Conservation (phyloP, 2,888 invertebrate species). For the Platypus cylindrus region DNA sequence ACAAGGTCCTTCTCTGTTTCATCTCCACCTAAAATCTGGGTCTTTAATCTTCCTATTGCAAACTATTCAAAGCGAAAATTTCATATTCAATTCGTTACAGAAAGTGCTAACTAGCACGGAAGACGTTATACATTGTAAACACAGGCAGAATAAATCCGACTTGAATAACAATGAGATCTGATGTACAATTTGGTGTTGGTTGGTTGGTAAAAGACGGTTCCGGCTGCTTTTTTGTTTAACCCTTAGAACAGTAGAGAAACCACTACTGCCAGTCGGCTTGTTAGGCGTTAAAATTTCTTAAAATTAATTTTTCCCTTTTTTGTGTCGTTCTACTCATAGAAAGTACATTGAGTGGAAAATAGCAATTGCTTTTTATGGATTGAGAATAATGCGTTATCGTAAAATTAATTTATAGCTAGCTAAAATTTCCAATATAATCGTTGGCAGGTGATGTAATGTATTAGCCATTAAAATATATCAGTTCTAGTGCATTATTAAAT, state of each 20-base stretch:
- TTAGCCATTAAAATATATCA: too few relatives aligned
- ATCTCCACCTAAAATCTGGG: slow-evolving; percentile 10
- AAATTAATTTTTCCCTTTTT: too few relatives aligned
- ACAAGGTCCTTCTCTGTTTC: slow-evolving; percentile 2
- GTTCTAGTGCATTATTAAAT: too few relatives aligned
- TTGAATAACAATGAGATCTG: slow-evolving; percentile 14
- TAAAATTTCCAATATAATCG: background rate
- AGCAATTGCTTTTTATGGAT: too few relatives aligned
- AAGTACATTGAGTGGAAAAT: too few relatives aligned
- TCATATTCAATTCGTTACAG: slow-evolving; percentile 13
- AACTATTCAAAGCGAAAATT: slow-evolving; percentile 12
- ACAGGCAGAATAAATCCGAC: slow-evolving; percentile 12
- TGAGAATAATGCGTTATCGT: too few relatives aligned
- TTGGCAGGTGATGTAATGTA: background rate
- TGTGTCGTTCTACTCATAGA: too few relatives aligned
- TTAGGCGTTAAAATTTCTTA: background rate
- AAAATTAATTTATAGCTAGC: background rate
- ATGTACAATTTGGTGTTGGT: slow-evolving; percentile 1
- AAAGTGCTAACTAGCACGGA: slow-evolving; percentile 11
- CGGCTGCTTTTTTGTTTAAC: slow-evolving; percentile 1
- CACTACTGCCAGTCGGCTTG: slow-evolving; percentile 2
- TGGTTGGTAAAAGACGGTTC: background rate
- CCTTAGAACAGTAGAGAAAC: too few relatives aligned
- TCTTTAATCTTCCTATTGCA: slow-evolving; percentile 11
- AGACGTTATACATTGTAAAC: slow-evolving; percentile 13